Conservation (phyloP, 1,140 invertebrate species). For the Aphis craccivora region DNA sequence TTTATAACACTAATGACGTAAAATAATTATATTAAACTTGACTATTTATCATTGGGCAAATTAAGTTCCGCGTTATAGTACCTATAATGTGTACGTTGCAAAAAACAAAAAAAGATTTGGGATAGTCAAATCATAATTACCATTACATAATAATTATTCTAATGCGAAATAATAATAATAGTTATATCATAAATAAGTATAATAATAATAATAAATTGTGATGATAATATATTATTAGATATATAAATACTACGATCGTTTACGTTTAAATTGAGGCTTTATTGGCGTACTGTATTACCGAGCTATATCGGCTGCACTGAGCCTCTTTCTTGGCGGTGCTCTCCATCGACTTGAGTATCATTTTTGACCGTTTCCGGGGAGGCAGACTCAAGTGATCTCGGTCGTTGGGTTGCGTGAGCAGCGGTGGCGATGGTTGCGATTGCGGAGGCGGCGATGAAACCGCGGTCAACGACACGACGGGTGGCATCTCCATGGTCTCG, state of each 20-base stretch:
- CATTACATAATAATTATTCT: not conserved
- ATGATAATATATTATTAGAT: slow-evolving; percentile 22
- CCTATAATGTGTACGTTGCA: not conserved
- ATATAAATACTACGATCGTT: not conserved
- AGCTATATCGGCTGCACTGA: slow-evolving; percentile 71
- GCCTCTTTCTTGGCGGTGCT: slow-evolving; percentile 65
- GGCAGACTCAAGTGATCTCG: slow-evolving; percentile 75
- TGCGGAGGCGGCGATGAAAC: slow-evolving; percentile 38
- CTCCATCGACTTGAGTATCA: slow-evolving; percentile 77
- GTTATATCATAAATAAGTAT: not conserved
- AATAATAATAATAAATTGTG: slow-evolving; percentile 38
- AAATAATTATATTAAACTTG: slow-evolving; percentile 13
- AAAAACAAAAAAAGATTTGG: not conserved
- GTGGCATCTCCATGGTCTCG: slow-evolving; percentile 60
- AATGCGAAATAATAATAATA: slow-evolving; percentile 21
- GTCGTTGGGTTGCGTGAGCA: slow-evolving; percentile 69
- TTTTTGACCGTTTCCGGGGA: slow-evolving; percentile 77
- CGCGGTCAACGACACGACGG: slow-evolving; percentile 58
- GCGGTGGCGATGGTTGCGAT: slow-evolving; percentile 61
- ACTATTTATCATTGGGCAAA: not conserved
- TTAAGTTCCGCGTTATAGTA: slow-evolving; percentile 1
- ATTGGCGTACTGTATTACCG: slow-evolving; percentile 82
- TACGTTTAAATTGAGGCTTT: slow-evolving; percentile 65
- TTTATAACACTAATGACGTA: slow-evolving; percentile 25
- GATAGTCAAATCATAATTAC: not conserved